A percentile compares a stretch with the other conserved stretches of the same genome.
Conservation (phyloP, 1,140 invertebrate genomes). For the Conus ventricosus region DNA sequence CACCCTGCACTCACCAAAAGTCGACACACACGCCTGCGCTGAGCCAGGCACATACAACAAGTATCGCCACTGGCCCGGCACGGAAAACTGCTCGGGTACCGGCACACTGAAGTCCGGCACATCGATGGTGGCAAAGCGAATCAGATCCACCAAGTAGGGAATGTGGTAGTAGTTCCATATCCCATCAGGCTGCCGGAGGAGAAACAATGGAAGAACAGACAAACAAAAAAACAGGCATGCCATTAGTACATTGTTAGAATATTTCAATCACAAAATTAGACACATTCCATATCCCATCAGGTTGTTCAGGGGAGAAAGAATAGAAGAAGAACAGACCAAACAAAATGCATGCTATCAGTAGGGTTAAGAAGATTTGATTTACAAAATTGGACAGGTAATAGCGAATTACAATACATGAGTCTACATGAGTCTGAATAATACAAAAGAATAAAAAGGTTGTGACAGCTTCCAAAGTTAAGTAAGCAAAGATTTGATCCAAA, state of each 20-base stretch:
- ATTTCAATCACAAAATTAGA: no score
- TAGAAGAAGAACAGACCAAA: no score
- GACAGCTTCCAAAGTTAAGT: no score
- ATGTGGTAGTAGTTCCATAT: slow-evolving; percentile 94
- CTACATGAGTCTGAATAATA: no score
- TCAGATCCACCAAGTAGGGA: slow-evolving; percentile 92
- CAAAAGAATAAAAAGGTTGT: no score
- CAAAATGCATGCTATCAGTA: not conserved
- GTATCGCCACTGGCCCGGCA: slow-evolving; percentile 90
- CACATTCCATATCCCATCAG: no score
- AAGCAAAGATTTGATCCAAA: no score
- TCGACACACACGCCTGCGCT: slow-evolving; percentile 87
- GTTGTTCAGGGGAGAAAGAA: no score
- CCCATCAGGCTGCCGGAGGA: slow-evolving; percentile 85
- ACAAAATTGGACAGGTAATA: not conserved
- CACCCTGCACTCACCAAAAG: slow-evolving; percentile 81
- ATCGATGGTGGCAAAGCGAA: slow-evolving; percentile 91
- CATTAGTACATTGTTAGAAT: no score
- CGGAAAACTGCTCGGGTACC: slow-evolving; percentile 90
- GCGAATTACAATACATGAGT: no score
- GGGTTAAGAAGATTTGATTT: not conserved
- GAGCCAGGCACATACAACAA: slow-evolving; percentile 96
- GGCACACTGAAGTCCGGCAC: slow-evolving; percentile 97
- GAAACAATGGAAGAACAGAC: not conserved
- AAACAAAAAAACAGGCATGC: not conserved